Conservation (phyloP, 1,140 invertebrate species). For the Anadara kagoshimensis region DNA sequence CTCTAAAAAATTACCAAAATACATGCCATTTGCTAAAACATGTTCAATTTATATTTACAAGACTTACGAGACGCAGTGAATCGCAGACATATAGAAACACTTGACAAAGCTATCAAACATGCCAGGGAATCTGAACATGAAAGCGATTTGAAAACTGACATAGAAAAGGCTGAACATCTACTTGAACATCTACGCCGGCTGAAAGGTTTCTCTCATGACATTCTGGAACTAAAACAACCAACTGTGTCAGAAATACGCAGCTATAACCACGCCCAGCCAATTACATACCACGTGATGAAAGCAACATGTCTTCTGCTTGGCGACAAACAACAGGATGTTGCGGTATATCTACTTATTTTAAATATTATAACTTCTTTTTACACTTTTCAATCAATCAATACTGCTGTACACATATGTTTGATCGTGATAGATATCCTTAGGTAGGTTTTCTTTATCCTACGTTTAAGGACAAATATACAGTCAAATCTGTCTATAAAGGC, state of each 20-base stretch:
- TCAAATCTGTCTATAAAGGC: too few relatives aligned
- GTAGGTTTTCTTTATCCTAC: too few relatives aligned
- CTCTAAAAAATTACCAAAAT: too few relatives aligned
- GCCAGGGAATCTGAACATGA: conserved; percentile 34
- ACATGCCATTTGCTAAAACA: too few relatives aligned
- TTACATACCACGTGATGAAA: conserved; percentile 54
- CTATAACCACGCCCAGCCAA: conserved; percentile 47
- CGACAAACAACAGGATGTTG: conserved; percentile 12
- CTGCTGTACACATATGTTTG: too few relatives aligned
- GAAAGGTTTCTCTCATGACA: conserved; percentile 33
- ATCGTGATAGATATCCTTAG: too few relatives aligned
- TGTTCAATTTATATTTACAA: background rate
- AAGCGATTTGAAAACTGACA: conserved; percentile 16
- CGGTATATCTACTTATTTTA: too few relatives aligned
- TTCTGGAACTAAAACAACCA: conserved; percentile 45
- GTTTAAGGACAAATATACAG: too few relatives aligned
- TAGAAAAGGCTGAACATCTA: conserved; percentile 47
- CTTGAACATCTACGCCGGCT: conserved; percentile 45
- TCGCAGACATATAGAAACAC: conserved; percentile 48
- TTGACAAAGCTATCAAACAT: conserved; percentile 46
- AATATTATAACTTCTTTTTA: too few relatives aligned
- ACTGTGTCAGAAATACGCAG: conserved; percentile 55
- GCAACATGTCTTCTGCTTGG: conserved; percentile 58
- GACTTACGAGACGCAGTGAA: conserved; percentile 49
- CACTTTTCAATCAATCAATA: too few relatives aligned